Conservation (phyloP, 2,113 vertebrate species). For the Takifugu flavidus region DNA sequence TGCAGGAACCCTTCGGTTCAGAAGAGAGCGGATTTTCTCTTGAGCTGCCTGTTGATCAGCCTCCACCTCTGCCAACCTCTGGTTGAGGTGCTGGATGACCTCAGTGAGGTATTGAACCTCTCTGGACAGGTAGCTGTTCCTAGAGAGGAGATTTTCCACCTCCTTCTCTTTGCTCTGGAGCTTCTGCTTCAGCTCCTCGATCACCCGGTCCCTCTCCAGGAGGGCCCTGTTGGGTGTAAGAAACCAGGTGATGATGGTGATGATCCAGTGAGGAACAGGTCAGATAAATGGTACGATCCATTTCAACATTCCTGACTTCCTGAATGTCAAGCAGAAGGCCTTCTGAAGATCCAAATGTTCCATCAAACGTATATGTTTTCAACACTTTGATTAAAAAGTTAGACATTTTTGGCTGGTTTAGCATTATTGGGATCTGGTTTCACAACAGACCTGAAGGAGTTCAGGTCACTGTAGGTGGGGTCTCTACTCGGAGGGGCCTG, state of each 20-base stretch:
- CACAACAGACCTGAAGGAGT: constrained; percentile 54
- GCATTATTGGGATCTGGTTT: too few species aligned
- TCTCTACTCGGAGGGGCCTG: constrained; percentile 28
- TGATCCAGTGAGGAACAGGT: background rate
- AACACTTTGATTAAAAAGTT: too few species aligned
- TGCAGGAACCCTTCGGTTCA: background rate
- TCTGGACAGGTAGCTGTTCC: constrained; percentile 50
- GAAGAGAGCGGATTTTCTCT: constrained; percentile 53
- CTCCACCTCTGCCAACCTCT: constrained; percentile 58
- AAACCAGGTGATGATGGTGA: background rate
- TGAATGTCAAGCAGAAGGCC: too few species aligned
- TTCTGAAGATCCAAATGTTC: too few species aligned
- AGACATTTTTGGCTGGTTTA: too few species aligned
- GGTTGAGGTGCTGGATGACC: constrained; percentile 48
- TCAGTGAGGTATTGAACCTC: constrained; percentile 47
- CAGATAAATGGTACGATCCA: too few species aligned
- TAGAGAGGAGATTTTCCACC: constrained; percentile 49
- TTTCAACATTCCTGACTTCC: too few species aligned
- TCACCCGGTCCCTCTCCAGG: constrained; percentile 53
- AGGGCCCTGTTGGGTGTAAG: constrained; percentile 47
- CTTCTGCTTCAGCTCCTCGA: constrained; percentile 56
- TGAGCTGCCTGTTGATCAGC: constrained; percentile 48
- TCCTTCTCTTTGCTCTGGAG: constrained; percentile 57
- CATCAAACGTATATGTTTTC: too few species aligned
- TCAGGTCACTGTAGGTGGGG: constrained; percentile 42